These are phyloP conservation scores for Lasioglossum lativentre DNA, from an alignment of 2,888 invertebrate genomes.

Conservation along the genomic window DNA sequence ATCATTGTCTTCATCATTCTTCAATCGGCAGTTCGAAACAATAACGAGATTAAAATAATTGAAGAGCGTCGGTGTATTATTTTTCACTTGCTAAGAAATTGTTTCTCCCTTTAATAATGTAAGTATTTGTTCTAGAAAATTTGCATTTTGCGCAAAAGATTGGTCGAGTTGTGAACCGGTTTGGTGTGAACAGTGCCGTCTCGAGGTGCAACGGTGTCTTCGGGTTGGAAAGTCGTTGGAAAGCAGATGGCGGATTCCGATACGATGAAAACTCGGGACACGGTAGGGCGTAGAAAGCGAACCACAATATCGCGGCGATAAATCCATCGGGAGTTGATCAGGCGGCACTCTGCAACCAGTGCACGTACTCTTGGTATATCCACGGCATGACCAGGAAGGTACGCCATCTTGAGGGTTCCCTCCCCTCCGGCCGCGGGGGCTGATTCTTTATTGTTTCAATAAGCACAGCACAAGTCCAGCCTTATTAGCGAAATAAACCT, in stretches of 20 bases:
- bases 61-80: no score
- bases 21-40: no score
- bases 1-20: no score
- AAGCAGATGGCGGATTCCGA: conserved; percentile 54
- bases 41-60: no score
- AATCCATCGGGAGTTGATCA: conserved; percentile 82
- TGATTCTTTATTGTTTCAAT: conserved; percentile 85
- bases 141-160: no score
- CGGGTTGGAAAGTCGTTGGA: conserved; percentile 5
- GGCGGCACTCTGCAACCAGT: conserved; percentile 77
- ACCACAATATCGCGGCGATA: conserved; percentile 80
- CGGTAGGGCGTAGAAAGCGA: conserved; percentile 45
- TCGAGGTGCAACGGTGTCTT: neutral
- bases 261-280: conserved; percentile 37
- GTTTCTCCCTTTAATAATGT: no score
- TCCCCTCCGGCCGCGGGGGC: conserved; percentile 61
- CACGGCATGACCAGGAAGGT: conserved; percentile 74
- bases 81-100: no score
- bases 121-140: no score
- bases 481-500: conserved; percentile 85
- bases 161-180: neutral
- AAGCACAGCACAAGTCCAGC: conserved; percentile 83
- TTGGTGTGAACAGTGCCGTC: neutral
- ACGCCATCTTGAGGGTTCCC: conserved; percentile 77
- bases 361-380: conserved; percentile 80